These are phyloP conservation scores for Orchesella cincta DNA, from an alignment of 1,140 invertebrate genomes.

Conservation along the genomic window DNA sequence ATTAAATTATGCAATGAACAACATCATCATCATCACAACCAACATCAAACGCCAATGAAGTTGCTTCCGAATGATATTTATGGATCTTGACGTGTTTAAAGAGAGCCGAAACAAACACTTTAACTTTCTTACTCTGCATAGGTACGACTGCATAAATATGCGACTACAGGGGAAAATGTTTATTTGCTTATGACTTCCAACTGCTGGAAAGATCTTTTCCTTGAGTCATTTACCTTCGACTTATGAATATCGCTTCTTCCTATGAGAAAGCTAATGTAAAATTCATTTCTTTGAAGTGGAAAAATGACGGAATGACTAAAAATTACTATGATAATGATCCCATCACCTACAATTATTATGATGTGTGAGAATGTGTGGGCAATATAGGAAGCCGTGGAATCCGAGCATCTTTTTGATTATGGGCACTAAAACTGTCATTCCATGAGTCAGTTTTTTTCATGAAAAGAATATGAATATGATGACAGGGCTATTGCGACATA, in stretches of 20 bases:
- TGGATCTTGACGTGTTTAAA: not conserved
- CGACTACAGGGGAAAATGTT: not conserved
- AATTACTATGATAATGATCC: constrained; percentile 15
- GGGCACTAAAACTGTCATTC: too few relatives aligned
- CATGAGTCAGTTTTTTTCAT: too few relatives aligned
- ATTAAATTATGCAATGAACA: constrained; percentile 30
- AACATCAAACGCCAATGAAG: constrained; percentile 18
- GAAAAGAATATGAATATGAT: too few relatives aligned
- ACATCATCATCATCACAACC: too few relatives aligned
- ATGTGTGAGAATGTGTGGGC: constrained; percentile 21
- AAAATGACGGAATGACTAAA: constrained; percentile 7
- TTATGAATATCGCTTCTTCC: not conserved
- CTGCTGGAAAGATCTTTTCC: not conserved
- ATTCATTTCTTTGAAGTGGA: not conserved
- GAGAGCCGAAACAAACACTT: constrained; percentile 9
- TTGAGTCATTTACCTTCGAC: not conserved
- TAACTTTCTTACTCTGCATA: not conserved
- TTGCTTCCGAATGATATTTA: constrained; percentile 30
- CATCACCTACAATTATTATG: constrained; percentile 13
- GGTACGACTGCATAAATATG: not conserved
- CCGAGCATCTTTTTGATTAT: too few relatives aligned
- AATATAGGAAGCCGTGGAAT: too few relatives aligned
- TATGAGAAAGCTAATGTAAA: not conserved
- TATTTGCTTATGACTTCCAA: not conserved
- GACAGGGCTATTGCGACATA: too few relatives aligned